Evolutionary conservation across 2,797 vertebrate genomes (phyloP), one percentile per base, ranked within the genome.

Genomic region (Kryptolebias ocellatus): DNA sequence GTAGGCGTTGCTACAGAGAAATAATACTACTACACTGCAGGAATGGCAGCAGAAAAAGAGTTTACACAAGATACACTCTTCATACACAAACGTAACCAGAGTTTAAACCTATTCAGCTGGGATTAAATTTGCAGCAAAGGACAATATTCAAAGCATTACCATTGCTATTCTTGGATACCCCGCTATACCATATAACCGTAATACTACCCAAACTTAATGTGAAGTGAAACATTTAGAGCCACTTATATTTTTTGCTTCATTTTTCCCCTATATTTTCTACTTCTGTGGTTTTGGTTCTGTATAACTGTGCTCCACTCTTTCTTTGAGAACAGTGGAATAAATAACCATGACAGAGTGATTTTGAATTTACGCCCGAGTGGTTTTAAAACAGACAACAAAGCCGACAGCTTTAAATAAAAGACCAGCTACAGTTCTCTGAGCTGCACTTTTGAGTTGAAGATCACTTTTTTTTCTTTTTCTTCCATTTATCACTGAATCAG

Each of bases 381-480:
- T 75, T 76, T 71, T 47, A 65, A 83, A 83, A 75, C 34, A 60
- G 64, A 67, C 65, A 80, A 60, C 58, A 60, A 80, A 75, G 60
- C 74, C 74, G 75, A 72, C 60, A 64, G 70, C 74, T 62, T 0
- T 69, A 60, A 81, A 82, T 63, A 42, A 76, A 81, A 67, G 67
- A 72, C 63, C 74, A 78, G 74, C 74, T 78, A 71, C 46, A 67
- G 51, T 72, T 70, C 55, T 79, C 63, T 45, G 31, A 20, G 60
- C 70, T 66, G 52, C 17, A 20, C 67, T 67, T 64, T 64, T 63
- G 63, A 76, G 67, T 80, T 47, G 12, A 55, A 56, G 52, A 55
- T 34, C 49, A 16, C 11, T 31, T 5, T 16, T 55, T 74, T 65
- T 72, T 64, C 44, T 45, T 24, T 2, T 24, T 24, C 20, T 24